Base-by-base conservation (phyloP, 35 echinoderm and acorn worm species). In the Lytechinus variegatus region DNA sequence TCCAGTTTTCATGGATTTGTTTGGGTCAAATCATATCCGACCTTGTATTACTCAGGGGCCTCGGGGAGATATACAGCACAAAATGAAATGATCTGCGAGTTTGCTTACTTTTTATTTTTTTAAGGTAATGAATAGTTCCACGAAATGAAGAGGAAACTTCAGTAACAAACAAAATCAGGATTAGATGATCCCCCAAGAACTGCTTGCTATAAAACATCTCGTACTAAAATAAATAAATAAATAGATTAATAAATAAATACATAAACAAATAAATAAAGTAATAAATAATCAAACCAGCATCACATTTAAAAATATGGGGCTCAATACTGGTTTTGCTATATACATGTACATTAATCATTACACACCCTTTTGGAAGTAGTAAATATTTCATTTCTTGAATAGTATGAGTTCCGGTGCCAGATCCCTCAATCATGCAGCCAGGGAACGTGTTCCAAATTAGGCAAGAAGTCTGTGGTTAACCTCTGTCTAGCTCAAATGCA, bases 401-500 rank as follows among this genome's bases (percentile, higher is more conserved):
- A 4, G 14, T 79, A 24, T 19, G 1, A 24, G 16, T 79, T 79
- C 66, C 66, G 66, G 66, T 79, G 5, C 19, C 21, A 4, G 33
- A 79, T 79, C 4, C 66, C 19, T 79, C 66, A 79, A 27, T 24
- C 21, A 1, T 79, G 19, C 66, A 79, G 14, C 66, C 5, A 79
- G 14, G 19, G 2, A 79, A 79, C 66, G n/a, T 79, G 66, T 79
- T 79, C 66, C 66, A n/a, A 79, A 79, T 79, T 79, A 79, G 21
- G 66, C 66, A 79, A 24, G 66, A 79, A 79, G 66, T 79, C 66
- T 79, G 66, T 79, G 66, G 66, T 79, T 79, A 79, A 24, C 66
- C 66, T 7, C 19, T 24, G 66, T 79, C 66, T 79, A 24, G 21
- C 66, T 24, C 66, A 79, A 24, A n/a, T 79, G 66, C 66, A 79